Evolutionary conservation across 2,797 vertebrate genomes (phyloP), one percentile per base, ranked within the genome.

Genomic region (Danio albolineatus): DNA sequence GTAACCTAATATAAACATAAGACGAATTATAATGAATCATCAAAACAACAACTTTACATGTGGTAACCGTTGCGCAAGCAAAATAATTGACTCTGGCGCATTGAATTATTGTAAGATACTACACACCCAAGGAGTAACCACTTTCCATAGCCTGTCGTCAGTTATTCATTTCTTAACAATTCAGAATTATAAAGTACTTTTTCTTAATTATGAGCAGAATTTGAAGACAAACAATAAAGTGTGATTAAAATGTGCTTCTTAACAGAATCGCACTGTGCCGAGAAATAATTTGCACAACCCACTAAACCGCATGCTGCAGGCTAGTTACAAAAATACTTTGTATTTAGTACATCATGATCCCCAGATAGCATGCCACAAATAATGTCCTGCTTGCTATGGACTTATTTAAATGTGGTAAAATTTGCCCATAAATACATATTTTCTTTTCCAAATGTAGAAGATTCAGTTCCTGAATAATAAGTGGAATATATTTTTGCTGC

Each of bases 381-480:
- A 0, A 49, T 36, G 65, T 67, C 44, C 21, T 49, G 21, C 46
- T 49, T 41, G 36, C 36, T 5, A 19, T 70, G 49, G 49, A 41
- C n/a, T 70, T 70, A 39, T 70, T 48, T 19, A 70, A 19, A 41
- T 39, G 38, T 13, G 16, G 10, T 53, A 6, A 39, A 53, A 53
- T 51, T 8, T 70, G 8, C 14, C 46, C n/a, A 49, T 49, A 67
- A 41, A 70, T 53, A 70, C 36, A 70, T 41, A 70, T 70, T 54
- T 54, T 70, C 10, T 41, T 70, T 70, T 39, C 66, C 49, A 53
- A 39, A n/a, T 53, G 36, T 39, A 70, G 36, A 53, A n/a, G 49
- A 39, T 53, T 39, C 67, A 39, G 67, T 70, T 17, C 48, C n/a
- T 53, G 38, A 54, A 41, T 70, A 70, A 54, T 70, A 54, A 41